phyloP scores from a whole-genome alignment of 1,140 invertebrate species.

The Zaprionus davidi region DNA sequence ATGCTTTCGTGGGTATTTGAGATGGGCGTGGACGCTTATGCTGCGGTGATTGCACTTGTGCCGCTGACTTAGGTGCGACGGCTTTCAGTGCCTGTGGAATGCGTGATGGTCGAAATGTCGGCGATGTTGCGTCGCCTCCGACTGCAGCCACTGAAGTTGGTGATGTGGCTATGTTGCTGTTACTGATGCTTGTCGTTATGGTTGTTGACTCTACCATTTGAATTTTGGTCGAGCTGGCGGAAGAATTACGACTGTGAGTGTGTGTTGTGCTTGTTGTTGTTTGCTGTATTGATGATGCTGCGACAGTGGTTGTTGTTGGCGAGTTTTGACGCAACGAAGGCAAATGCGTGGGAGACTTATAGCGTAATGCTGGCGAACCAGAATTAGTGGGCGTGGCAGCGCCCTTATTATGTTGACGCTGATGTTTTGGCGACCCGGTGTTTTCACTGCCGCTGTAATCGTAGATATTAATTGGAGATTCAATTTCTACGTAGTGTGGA shows the following conservation, averaged over 20 bases:
- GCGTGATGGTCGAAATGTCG: slow-evolving; percentile 80
- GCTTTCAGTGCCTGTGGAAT: slow-evolving; percentile 81
- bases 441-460: slow-evolving; percentile 72
- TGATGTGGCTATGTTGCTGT: slow-evolving; percentile 46
- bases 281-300: slow-evolving; percentile 45
- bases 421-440: slow-evolving; percentile 66
- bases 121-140: slow-evolving; percentile 65
- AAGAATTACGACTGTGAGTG: slow-evolving; percentile 80
- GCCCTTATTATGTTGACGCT: slow-evolving; percentile 55
- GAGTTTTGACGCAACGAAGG: slow-evolving; percentile 67
- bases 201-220: slow-evolving; percentile 72
- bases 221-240: slow-evolving; percentile 80
- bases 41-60: slow-evolving; percentile 76
- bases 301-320: slow-evolving; percentile 55
- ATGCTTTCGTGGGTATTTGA: slow-evolving; percentile 84
- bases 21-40: slow-evolving; percentile 74
- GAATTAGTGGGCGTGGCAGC: slow-evolving; percentile 53
- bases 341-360: slow-evolving; percentile 80
- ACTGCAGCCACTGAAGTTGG: slow-evolving; percentile 39
- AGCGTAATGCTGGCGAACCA: slow-evolving; percentile 59
- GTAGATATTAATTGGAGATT: slow-evolving; percentile 81
- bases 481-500: slow-evolving; percentile 83
- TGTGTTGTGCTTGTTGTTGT: slow-evolving; percentile 63
- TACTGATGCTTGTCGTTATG: slow-evolving; percentile 52
- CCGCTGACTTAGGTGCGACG: slow-evolving; percentile 64